phyloP scores from a whole-genome alignment of 1,140 invertebrate species.

The Drosophila sp. region DNA sequence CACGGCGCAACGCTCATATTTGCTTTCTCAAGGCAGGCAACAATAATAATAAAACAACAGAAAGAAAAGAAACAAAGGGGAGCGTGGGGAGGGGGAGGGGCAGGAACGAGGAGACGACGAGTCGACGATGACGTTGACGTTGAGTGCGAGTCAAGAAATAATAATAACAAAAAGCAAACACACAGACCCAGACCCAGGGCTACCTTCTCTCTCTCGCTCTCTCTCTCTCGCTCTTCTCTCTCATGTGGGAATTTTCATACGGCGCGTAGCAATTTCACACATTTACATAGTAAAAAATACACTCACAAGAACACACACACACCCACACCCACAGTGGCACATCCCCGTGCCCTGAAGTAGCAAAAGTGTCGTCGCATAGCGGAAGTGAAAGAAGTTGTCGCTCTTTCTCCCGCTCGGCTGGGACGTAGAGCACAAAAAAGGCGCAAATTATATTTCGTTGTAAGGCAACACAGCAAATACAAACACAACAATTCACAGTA shows the following conservation, averaged over 20 bases:
- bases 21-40: constrained; percentile 66
- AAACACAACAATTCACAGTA: constrained; percentile 24
- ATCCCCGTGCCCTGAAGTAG: constrained; percentile 18
- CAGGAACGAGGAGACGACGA: constrained; percentile 33
- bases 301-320: constrained; percentile 26
- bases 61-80: constrained; percentile 22
- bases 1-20: constrained; percentile 69
- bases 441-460: constrained; percentile 77
- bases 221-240: background rate
- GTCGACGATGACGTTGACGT: constrained; percentile 40
- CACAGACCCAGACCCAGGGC: constrained; percentile 24
- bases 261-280: constrained; percentile 79
- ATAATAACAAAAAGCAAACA: constrained; percentile 81
- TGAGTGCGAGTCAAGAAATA: constrained; percentile 67
- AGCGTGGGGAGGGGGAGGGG: constrained; percentile 23
- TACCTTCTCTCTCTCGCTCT: background rate
- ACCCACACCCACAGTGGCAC: background rate
- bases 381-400: constrained; percentile 75
- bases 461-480: constrained; percentile 60
- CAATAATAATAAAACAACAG: constrained; percentile 73
- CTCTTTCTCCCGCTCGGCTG: constrained; percentile 17
- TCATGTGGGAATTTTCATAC: constrained; percentile 76
- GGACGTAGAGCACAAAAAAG: constrained; percentile 40
- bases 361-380: constrained; percentile 75
- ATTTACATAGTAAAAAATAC: constrained; percentile 80